A percentile compares a stretch with the other conserved stretches of the same genome.
These are phyloP conservation scores for Aldabrachelys gigantea DNA, from an alignment of 2,113 vertebrate species.

Conservation along the genomic window DNA sequence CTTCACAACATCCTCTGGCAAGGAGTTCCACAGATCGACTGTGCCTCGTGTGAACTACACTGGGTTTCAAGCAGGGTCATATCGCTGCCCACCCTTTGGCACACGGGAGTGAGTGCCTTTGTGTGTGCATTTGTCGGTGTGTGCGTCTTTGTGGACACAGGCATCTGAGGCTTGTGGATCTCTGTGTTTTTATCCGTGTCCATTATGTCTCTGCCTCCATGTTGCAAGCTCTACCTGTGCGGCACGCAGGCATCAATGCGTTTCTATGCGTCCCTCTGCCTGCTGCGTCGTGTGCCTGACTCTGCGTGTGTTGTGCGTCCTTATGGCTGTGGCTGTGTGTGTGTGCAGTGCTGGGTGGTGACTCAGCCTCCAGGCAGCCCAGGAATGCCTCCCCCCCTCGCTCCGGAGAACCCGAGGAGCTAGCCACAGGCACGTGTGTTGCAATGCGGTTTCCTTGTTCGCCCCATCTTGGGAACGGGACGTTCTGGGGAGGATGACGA, in stretches of 20 bases:
- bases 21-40: too few species aligned
- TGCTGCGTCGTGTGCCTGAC: rapidly evolving
- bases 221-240: too few species aligned
- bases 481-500: constrained; percentile 6
- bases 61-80: too few species aligned
- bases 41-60: too few species aligned
- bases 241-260: too few species aligned
- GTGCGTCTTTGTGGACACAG: rapidly evolving
- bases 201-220: rapidly evolving
- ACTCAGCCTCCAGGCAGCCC: constrained; percentile 59
- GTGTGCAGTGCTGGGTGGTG: not conserved
- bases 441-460: not conserved
- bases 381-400: constrained; percentile 39
- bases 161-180: too few species aligned
- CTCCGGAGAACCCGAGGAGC: not conserved
- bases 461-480: constrained; percentile 36
- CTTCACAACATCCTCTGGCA: too few species aligned
- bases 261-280: not conserved
- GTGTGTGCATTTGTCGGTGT: not conserved
- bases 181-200: rapidly evolving
- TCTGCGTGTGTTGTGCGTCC: not conserved
- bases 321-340: not conserved
- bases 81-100: too few species aligned
- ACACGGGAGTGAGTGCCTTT: too few species aligned
- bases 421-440: not conserved